Evolutionary conservation across 2,888 invertebrate genomes (phyloP), one percentile per base, ranked within the genome.

Genomic region (Temnothorax rugatulus): DNA sequence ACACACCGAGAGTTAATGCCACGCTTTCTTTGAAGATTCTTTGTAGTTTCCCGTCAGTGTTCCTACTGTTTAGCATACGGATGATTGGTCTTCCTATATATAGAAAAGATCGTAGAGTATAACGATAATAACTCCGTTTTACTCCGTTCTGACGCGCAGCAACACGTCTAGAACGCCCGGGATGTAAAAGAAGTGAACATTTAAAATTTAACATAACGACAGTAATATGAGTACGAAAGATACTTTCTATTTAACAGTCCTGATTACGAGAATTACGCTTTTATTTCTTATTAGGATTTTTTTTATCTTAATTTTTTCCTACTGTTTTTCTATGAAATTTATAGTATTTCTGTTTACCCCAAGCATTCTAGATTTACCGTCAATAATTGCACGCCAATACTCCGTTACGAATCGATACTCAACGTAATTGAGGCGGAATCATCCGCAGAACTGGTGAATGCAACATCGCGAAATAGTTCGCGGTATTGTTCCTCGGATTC

Each of bases 71-170:
- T 69, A 76, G 18, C 75, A 3, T 64, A 76, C 13, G 64, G 50
- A 47, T 50, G 64, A 76, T 64, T 64, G 47, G 21, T 38, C 34
- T 50, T 64, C 9, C 29, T 76, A 50, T 76, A 50, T 64, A 64
- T 64, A 64, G 47, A 34, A 34, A n/a, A 69, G 52, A 77, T 54
- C n/a, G 54, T n/a, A 4, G 18, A 68, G 76, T 52, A 9, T 68
- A 66, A 76, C 50, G 68, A 66, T 41, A 77, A 69, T 69, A 41
- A 29, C 54, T 68, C 4, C 29, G 68, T 66, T 77, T 77, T 76
- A 47, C 15, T 15, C 7, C 34, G 63, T 21, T 76, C 18, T 38
- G 18, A 47, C 15, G 47, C 64, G 50, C 64, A n/a, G 7, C 21
- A 64, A 21, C 34, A 50, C 9, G 38, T 41, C 15, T 54, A 21